Conservation (phyloP, 2,888 invertebrate species). For the Pecten maximus region DNA sequence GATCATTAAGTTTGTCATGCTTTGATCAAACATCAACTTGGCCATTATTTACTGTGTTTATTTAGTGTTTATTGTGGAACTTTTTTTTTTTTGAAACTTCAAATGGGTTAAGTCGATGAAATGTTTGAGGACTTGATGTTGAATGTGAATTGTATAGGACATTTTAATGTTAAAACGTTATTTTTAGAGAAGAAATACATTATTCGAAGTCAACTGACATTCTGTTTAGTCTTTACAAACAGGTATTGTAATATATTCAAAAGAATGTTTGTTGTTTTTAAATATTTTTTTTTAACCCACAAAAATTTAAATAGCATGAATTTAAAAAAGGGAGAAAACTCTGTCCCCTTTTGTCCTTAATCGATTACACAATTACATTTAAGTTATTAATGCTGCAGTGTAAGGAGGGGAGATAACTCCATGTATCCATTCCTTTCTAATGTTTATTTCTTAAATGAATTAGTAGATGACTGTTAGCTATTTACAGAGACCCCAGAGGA, state of each 20-base stretch:
- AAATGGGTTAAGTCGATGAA: background rate
- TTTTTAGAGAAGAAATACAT: conserved; percentile 2
- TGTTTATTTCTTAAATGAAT: background rate
- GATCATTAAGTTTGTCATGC: background rate
- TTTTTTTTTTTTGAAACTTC: background rate
- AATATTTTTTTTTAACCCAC: background rate
- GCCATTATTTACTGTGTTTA: conserved; percentile 11
- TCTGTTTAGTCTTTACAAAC: background rate
- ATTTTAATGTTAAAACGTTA: background rate
- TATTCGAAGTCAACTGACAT: background rate
- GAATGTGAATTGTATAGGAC: background rate
- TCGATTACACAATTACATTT: no score
- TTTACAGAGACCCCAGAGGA: background rate
- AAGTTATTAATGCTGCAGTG: no score
- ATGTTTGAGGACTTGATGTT: background rate
- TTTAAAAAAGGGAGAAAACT: background rate
- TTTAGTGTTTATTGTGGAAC: background rate
- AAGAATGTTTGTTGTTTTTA: background rate
- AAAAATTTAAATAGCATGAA: background rate
- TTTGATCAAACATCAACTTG: background rate
- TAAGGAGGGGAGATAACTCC: background rate
- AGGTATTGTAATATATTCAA: background rate
- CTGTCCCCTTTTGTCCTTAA: background rate
- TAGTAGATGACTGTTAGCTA: background rate
- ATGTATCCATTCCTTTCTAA: background rate